Conservation (phyloP, 2,113 vertebrate species). For the Polypterus senegalus region DNA sequence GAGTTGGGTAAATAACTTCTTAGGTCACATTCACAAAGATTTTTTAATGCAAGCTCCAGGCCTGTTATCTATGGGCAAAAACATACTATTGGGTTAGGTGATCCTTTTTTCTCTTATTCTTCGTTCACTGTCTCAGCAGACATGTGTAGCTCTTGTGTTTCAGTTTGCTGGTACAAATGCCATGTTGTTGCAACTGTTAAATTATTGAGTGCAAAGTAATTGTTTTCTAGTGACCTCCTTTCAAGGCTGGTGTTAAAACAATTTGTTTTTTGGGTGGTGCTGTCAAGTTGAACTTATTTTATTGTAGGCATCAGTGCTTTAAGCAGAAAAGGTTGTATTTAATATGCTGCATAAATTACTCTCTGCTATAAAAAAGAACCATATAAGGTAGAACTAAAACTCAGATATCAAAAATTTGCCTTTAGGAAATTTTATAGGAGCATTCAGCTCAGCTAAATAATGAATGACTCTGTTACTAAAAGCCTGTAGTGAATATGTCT, state of each 20-base stretch:
- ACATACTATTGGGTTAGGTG: neutral
- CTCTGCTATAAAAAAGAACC: too few relatives aligned
- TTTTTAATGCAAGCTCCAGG: too few relatives aligned
- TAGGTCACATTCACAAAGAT: too few relatives aligned
- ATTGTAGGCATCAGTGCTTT: neutral
- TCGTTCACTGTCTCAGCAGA: neutral
- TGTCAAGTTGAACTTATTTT: neutral
- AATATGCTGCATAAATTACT: neutral
- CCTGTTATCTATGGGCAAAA: too few relatives aligned
- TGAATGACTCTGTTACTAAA: too few relatives aligned
- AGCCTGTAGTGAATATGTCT: too few relatives aligned
- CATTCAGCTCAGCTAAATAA: too few relatives aligned
- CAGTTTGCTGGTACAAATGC: slow-evolving; percentile 3
- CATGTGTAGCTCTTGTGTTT: slow-evolving; percentile 8
- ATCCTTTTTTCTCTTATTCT: neutral
- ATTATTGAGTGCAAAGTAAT: slow-evolving; percentile 11
- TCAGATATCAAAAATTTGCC: too few relatives aligned
- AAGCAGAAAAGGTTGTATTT: neutral
- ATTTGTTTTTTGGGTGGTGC: neutral
- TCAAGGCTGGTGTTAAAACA: neutral
- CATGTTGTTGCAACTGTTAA: neutral
- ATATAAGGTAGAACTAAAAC: too few relatives aligned
- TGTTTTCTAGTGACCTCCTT: neutral
- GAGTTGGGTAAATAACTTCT: too few relatives aligned
- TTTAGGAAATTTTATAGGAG: too few relatives aligned